phyloP scores from a whole-genome alignment of 2,797 vertebrate genomes.

The Allobates femoralis region DNA sequence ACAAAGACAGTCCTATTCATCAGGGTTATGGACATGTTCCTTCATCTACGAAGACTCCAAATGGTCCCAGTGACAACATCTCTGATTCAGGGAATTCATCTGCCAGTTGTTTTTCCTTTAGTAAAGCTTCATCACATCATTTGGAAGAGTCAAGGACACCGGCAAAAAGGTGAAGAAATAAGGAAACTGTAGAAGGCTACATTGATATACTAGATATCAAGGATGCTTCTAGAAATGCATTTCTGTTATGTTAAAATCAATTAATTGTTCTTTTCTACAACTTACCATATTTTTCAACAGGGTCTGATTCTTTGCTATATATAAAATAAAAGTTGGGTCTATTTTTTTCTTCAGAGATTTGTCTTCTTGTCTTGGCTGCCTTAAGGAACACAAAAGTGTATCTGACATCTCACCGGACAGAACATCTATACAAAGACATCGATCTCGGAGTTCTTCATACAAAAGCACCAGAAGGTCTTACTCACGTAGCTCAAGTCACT shows the following conservation, averaged over 20 bases:
- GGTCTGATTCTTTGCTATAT: not conserved
- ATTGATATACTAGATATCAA: not conserved
- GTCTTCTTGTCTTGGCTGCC: constrained; percentile 75
- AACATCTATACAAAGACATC: constrained; percentile 70
- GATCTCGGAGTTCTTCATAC: constrained; percentile 74
- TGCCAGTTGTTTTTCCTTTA: constrained; percentile 90
- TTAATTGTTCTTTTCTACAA: not conserved
- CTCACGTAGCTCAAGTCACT: constrained; percentile 77
- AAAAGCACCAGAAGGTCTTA: constrained; percentile 80
- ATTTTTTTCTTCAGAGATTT: constrained; percentile 74
- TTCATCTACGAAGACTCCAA: constrained; percentile 80
- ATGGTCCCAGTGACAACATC: constrained; percentile 83
- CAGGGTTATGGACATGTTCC: constrained; percentile 71
- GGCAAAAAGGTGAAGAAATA: constrained; percentile 73
- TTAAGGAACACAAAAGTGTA: constrained; percentile 71
- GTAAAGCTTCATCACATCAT: constrained; percentile 80
- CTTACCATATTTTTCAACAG: not conserved
- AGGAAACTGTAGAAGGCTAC: not conserved
- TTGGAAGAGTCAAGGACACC: constrained; percentile 71
- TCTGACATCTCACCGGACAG: constrained; percentile 66
- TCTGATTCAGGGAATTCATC: constrained; percentile 98
- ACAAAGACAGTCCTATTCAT: constrained; percentile 74
- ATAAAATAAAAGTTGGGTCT: constrained; percentile 2
- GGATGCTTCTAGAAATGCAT: not conserved
- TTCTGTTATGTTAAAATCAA: not conserved